Base-by-base conservation (phyloP, 2,888 invertebrate genomes). In the Metacarcinus magister region DNA sequence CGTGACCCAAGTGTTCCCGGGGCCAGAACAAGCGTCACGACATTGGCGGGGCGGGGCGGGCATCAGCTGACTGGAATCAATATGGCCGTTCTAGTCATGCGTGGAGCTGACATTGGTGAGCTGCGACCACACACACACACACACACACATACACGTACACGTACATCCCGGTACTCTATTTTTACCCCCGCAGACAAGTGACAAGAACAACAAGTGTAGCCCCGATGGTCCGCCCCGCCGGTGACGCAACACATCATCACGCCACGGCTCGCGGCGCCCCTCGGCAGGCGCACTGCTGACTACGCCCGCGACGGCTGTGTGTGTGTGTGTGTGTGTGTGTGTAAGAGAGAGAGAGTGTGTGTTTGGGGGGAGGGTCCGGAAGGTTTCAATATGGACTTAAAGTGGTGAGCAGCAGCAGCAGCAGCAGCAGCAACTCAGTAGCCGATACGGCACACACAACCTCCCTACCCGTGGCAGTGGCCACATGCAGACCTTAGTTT, bases 31-130 rank as follows among this genome's bases (percentile, higher is more conserved):
- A 10, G 82, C 32, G 82, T 8, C 32, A 82, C 2, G 82, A 67
- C 54, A 54, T 39, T 13, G 67, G 19, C 23, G 75, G n/a, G 28
- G n/a, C 2, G 82, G 82, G 28, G 28, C 23, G 67, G 67, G 23
- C 82, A 82, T 82, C 82, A 82, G 82, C 82, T 82, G 82, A 82
- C 82, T 82, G 82, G 32, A 82, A 82, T 82, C 82, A 82, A 82
- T 82, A 82, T 82, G 82, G 32, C 82, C 28, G 32, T 32, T 32
- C 5, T 82, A 82, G 82, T 82, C 82, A 82, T 82, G 82, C 82
- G 82, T 82, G 82, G 82, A 82, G 28, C 75, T 32, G 32, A 32
- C 32, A 82, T 28, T 82, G 82, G 28, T 32, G 82, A 32, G 82
- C 82, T 82, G 82, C 13, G 82, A 67, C 67, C 28, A 43, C 92